These are phyloP conservation scores for Ceratina japonica DNA, from an alignment of 1,140 invertebrate genomes.

Conservation along the genomic window DNA sequence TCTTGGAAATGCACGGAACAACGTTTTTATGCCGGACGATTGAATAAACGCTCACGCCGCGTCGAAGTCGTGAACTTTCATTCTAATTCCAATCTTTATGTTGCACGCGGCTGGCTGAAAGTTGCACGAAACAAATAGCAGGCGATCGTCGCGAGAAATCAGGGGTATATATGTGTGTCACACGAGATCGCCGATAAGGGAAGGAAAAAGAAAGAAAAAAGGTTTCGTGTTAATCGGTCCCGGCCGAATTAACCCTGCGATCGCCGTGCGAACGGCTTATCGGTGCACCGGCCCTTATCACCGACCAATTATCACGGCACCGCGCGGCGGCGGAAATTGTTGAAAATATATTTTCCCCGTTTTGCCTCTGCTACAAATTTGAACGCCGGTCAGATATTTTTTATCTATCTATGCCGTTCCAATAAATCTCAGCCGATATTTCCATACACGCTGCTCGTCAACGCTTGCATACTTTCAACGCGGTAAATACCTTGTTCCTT, in stretches of 20 bases:
- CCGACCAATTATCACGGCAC: slow-evolving; percentile 19
- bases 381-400: neutral
- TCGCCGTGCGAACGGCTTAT: slow-evolving; percentile 19
- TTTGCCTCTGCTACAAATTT: neutral
- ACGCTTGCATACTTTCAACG: too few relatives aligned
- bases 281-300: slow-evolving; percentile 21
- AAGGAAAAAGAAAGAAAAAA: slow-evolving; percentile 24
- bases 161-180: neutral
- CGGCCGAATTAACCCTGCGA: slow-evolving; percentile 24
- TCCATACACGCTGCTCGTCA: too few relatives aligned
- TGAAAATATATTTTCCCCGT: neutral
- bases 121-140: slow-evolving; percentile 26
- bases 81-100: too few relatives aligned
- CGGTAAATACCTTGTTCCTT: too few relatives aligned
- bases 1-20: neutral
- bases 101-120: neutral
- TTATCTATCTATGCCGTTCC: too few relatives aligned
- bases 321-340: slow-evolving; percentile 1
- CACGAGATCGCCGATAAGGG: slow-evolving; percentile 18
- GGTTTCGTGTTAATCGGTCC: slow-evolving; percentile 36
- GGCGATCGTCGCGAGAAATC: slow-evolving; percentile 25
- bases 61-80: neutral
- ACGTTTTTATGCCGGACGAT: neutral
- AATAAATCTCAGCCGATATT: too few relatives aligned
- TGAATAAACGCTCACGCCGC: neutral